A percentile compares a stretch with the other conserved stretches of the same genome.
Conservation (phyloP, 2,888 invertebrate species). For the Hemaris fuciformis region DNA sequence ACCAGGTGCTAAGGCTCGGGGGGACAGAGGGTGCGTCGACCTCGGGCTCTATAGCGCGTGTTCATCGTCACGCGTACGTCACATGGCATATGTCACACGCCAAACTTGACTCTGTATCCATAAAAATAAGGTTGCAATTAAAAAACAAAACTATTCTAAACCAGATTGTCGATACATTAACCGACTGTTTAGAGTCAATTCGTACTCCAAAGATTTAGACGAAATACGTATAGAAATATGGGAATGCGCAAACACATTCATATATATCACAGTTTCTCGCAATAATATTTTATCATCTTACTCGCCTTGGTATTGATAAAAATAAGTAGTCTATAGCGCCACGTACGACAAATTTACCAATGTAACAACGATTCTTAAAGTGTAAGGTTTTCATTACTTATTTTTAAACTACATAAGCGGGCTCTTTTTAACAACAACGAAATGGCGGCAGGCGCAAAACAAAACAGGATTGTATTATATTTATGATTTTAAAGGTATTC, state of each 20-base stretch:
- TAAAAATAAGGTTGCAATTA: conserved; percentile 38
- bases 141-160: conserved; percentile 19
- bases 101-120: conserved; percentile 39
- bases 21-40: conserved; percentile 74
- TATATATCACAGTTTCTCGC: not conserved
- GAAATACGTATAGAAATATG: not conserved
- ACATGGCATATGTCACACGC: conserved; percentile 39
- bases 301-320: not conserved
- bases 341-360: not conserved
- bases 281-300: not conserved
- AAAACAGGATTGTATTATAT: not conserved
- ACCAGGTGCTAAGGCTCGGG: conserved; percentile 72
- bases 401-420: not conserved
- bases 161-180: conserved; percentile 3
- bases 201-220: not conserved
- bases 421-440: not conserved
- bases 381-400: not conserved
- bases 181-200: not conserved
- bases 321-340: not conserved
- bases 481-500: not conserved
- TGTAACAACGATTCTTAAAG: not conserved
- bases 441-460: not conserved
- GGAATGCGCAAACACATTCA: not conserved
- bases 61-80: conserved; percentile 56
- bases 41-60: conserved; percentile 62